Base-by-base conservation (phyloP, 1,140 invertebrate genomes). In the Ceratosolen solmsi region DNA sequence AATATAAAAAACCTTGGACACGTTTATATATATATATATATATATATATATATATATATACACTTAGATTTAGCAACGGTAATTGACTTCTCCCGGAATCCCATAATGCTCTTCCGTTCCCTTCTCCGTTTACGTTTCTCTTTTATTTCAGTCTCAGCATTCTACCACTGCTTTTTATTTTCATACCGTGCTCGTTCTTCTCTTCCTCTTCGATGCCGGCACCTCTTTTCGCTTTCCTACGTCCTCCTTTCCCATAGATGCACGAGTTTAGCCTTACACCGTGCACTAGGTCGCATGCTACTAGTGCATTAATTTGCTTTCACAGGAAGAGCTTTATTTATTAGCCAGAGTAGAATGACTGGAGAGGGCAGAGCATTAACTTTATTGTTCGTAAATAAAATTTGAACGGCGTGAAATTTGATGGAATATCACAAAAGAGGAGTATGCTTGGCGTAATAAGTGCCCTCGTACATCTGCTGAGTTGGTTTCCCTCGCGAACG, bases 251-350 rank as follows among this genome's bases (percentile, higher is more conserved):
- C 78, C n/a, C 68, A 73, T 27, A 56, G 46, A 3, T 13, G 5
- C 25, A 25, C 56, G 56, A 27, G 22, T 13, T 3, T 27, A 5
- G n/a, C 30, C 33, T 22, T 8, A 36, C 36, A 30, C 30, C 60
- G 33, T 65, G 33, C 60, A 65, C 27, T 65, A 65, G 60, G 75
- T 78, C 75, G 77, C 77, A 79, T 70, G 65, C 65, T 54, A 70
- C 65, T 7, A 27, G 46, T 30, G 33, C 77, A 79, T 79, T 79
- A 70, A 79, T 79, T 56, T 25, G 27, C 30, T 27, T 17, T 30
- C 51, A 36, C 51, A 58, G 70, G 70, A 80, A 80, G 78, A 72
- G 49, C 70, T 70, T 46, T 54, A 80, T 60, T 80, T 80, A 80
- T 73, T 58, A 60, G 78, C 33, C 20, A 1, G 46, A 9, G 54